Percentiles rank a stretch among this genome's conserved stretches.
phyloP scores from a whole-genome alignment of 2,113 vertebrate species.

The Corythoichthys intestinalis region DNA sequence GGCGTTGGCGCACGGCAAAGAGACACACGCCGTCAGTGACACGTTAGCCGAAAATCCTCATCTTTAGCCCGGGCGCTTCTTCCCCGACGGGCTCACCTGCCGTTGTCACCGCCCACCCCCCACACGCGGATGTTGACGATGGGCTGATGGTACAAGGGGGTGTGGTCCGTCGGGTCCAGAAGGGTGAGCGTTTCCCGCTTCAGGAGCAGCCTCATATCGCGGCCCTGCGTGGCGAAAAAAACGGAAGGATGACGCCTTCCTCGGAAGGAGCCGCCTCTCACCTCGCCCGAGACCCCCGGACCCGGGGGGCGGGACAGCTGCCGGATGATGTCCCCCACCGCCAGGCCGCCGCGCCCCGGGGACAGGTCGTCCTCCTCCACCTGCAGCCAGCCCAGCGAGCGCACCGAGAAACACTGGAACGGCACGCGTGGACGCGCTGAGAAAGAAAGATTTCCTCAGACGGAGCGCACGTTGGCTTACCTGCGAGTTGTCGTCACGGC shows the following conservation, averaged over 20 bases:
- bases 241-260: neutral
- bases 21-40: conserved; percentile 26
- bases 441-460: no score
- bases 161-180: conserved; percentile 86
- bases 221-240: conserved; percentile 72
- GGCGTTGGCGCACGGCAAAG: conserved; percentile 20
- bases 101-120: conserved; percentile 95
- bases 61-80: neutral
- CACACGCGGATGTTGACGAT: conserved; percentile 95
- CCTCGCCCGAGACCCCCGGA: conserved; percentile 79
- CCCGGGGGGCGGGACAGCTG: conserved; percentile 82
- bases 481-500: conserved; percentile 80
- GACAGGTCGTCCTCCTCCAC: conserved; percentile 92
- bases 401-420: conserved; percentile 86
- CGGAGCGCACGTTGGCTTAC: conserved; percentile 54
- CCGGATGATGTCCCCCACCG: conserved; percentile 94
- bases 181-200: conserved; percentile 92
- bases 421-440: neutral
- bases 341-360: conserved; percentile 92
- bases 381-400: conserved; percentile 93
- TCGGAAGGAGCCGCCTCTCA: conserved; percentile 54
- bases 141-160: conserved; percentile 88
- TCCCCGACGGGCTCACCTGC: conserved; percentile 78
- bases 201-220: conserved; percentile 92
- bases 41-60: neutral